Evolutionary conservation across 2,113 vertebrate species (phyloP), one percentile per base, ranked within the genome.

Genomic region (Ancistrus triradiatus): DNA sequence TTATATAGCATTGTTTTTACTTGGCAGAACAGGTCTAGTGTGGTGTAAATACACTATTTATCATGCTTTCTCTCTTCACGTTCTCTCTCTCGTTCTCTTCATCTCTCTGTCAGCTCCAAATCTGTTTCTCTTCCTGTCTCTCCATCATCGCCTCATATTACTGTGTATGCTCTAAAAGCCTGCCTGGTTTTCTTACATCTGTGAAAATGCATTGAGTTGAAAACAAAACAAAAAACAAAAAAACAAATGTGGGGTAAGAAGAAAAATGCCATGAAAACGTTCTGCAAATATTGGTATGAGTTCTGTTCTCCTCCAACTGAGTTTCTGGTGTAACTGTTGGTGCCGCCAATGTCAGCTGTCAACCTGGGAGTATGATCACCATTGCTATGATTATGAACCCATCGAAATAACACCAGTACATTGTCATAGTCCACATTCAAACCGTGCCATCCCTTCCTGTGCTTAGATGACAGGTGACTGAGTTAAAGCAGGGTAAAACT

Each of bases 1-100:
- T 80, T 87, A 86, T 87, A 88, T 86, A 85, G 85, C 83, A 83
- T 87, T 83, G 81, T 89, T 86, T 89, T 86, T 87, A 84, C 83
- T 84, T 80, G 77, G 80, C 75, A 78, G 70, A 81, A 83, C 74
- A 65, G 55, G 76, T 86, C 81, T 74, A 79, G 82, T 87, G 85
- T 88, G 80, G 79, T 89, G 85, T 88, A 88, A 84, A 89, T 88
- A 87, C 80, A 80, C 75, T 60, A 70, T 67, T 53, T 7, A 51
- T 69, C 37, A 56, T 19, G 25, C 58, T 47, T 47, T 42, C 15
- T 43, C 38, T 17, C 11, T 27, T 3, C 3, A 4, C 42, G 7
- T 33, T 13, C 9, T 35, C 22, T n/a, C 35, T 25, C 46, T 21
- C 44, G 35, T 31, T 55, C 72, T 58, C 70, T 52, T 37, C 63